Percentiles rank a stretch among this genome's conserved stretches.
These are phyloP conservation scores for Thryonomys swinderianus DNA, from an alignment of 2,113 vertebrate genomes.

Conservation along the genomic window DNA sequence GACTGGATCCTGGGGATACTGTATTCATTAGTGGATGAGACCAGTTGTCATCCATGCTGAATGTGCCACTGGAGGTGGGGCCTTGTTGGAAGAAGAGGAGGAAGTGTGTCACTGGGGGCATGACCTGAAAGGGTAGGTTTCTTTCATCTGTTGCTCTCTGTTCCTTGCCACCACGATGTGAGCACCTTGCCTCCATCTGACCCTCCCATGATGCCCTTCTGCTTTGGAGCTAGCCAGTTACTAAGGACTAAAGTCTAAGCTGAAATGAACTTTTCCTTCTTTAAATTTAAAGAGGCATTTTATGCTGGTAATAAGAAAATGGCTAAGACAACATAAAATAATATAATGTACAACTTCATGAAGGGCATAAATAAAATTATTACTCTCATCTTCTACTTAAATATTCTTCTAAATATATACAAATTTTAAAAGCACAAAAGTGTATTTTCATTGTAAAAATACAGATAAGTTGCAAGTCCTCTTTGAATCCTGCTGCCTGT, in stretches of 20 bases:
- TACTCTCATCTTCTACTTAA: background rate
- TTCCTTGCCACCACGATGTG: background rate
- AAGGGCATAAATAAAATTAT: background rate
- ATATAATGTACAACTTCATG: background rate
- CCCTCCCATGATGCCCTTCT: background rate
- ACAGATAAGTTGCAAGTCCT: background rate
- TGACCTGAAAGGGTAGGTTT: background rate
- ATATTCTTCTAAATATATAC: background rate
- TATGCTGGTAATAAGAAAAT: background rate
- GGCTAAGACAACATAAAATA: background rate
- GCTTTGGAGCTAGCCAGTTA: background rate
- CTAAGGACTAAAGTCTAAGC: background rate
- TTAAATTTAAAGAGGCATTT: background rate
- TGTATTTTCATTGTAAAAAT: background rate
- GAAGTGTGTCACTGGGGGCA: background rate
- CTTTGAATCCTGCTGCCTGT: background rate
- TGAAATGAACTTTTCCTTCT: background rate
- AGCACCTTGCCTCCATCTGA: background rate
- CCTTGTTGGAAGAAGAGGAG: background rate
- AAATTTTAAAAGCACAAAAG: background rate
- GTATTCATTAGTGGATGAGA: background rate
- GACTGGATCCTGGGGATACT: background rate
- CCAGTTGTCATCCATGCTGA: background rate
- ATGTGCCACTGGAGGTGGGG: background rate
- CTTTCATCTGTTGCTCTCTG: background rate